Conservation (phyloP, 2,888 invertebrate genomes). For the Himalopsyche anomala region DNA sequence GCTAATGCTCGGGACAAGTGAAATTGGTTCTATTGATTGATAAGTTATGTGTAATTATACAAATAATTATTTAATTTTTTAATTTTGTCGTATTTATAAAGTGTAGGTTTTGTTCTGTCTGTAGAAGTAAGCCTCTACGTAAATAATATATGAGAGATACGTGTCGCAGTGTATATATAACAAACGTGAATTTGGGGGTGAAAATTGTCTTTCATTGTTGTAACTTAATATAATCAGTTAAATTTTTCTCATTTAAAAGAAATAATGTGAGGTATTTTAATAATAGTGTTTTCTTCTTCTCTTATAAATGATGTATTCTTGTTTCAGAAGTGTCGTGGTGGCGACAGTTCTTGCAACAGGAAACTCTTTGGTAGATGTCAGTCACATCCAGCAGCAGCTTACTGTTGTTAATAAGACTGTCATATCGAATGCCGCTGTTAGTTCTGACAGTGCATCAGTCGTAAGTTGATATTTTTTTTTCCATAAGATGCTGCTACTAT, state of each 20-base stretch:
- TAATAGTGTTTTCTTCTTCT: background rate
- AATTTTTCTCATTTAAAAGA: background rate
- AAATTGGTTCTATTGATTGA: too few species aligned
- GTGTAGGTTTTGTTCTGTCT: too few species aligned
- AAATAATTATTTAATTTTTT: too few species aligned
- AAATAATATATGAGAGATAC: too few species aligned
- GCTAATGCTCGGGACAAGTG: too few species aligned
- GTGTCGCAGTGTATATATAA: too few species aligned
- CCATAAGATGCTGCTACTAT: background rate
- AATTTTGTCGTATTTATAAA: too few species aligned
- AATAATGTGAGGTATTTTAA: background rate
- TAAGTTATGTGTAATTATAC: too few species aligned
- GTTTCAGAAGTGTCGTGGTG: slow-evolving; percentile 82
- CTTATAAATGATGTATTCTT: slow-evolving; percentile 52
- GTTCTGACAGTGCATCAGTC: slow-evolving; percentile 64
- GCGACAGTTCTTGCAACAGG: slow-evolving; percentile 83
- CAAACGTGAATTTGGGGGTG: too few species aligned
- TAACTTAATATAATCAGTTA: too few species aligned
- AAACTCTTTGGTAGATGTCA: slow-evolving; percentile 82
- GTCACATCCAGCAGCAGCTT: slow-evolving; percentile 82
- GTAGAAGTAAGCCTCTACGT: too few species aligned
- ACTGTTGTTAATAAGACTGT: slow-evolving; percentile 73
- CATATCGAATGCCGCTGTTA: slow-evolving; percentile 71
- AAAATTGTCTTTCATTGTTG: too few species aligned
- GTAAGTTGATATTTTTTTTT: slow-evolving; percentile 55